Evolutionary conservation across 2,888 invertebrate species (phyloP).

Genomic region (Drosophila pegasa): DNA sequence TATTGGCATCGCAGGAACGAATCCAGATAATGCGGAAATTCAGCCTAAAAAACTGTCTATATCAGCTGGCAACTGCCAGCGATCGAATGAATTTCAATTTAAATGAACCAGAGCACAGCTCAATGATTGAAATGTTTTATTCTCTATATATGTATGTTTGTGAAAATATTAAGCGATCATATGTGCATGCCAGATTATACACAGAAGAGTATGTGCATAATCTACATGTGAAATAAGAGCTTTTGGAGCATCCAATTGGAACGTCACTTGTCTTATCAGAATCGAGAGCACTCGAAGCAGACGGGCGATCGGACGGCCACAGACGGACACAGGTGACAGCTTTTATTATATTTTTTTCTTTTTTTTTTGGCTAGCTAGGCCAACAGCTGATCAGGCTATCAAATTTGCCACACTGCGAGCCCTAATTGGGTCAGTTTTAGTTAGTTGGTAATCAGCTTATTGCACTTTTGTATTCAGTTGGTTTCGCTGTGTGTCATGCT

Average conservation of each 20-base stretch:
- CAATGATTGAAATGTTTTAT: conserved; percentile 41
- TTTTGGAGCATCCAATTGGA: conserved; percentile 46
- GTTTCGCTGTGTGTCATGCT: conserved; percentile 50
- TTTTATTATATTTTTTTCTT: neutral
- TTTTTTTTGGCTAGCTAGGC: neutral
- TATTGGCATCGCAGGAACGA: neutral
- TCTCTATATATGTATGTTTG: conserved; percentile 8
- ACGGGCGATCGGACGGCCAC: conserved; percentile 3
- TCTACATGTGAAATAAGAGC: conserved; percentile 34
- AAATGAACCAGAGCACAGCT: conserved; percentile 14
- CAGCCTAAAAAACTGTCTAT: conserved; percentile 4
- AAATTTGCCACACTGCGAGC: neutral
- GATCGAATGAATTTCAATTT: conserved; percentile 44
- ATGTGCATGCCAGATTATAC: conserved; percentile 8
- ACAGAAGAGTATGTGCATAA: conserved; percentile 18
- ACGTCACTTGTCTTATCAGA: conserved; percentile 55
- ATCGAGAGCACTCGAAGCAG: conserved; percentile 10
- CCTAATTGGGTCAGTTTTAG: conserved; percentile 29
- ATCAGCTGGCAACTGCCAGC: conserved; percentile 24
- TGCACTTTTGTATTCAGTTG: conserved; percentile 46
- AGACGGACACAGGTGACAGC: conserved; percentile 17
- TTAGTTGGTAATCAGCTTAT: conserved; percentile 56
- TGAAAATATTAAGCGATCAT: conserved; percentile 19
- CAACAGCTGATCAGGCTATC: conserved; percentile 10
- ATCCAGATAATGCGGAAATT: conserved; percentile 3